Evolutionary conservation across 2,113 vertebrate genomes (phyloP).

Genomic region (Oophaga pumilio): DNA sequence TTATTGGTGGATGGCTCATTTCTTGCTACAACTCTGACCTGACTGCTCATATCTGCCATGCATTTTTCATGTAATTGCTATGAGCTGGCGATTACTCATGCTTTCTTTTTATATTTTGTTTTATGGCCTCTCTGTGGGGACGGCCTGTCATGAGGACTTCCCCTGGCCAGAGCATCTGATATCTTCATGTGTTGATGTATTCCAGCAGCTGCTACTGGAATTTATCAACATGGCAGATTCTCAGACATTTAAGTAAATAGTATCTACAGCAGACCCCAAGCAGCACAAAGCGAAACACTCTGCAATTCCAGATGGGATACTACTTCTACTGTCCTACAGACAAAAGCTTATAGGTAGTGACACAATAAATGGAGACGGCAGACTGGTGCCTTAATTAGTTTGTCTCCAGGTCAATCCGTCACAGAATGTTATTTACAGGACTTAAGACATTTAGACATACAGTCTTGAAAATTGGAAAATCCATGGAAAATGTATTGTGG

Average conservation of each 20-base stretch:
- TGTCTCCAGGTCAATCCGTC: conserved; percentile 26
- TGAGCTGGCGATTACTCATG: conserved; percentile 54
- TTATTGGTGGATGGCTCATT: conserved; percentile 30
- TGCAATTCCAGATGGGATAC: conserved; percentile 51
- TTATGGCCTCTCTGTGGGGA: conserved; percentile 57
- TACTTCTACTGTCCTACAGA: conserved; percentile 27
- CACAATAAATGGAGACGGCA: conserved; percentile 11
- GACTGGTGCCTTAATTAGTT: not conserved
- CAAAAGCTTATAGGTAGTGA: conserved; percentile 24
- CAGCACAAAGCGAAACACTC: conserved; percentile 34
- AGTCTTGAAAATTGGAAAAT: not conserved
- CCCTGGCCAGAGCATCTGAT: conserved; percentile 53
- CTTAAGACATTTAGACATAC: not conserved
- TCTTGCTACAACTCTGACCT: conserved; percentile 44
- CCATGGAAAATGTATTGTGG: not conserved
- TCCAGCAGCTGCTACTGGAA: conserved; percentile 59
- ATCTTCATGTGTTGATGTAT: conserved; percentile 56
- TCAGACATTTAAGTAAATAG: conserved; percentile 57
- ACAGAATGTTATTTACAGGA: not conserved
- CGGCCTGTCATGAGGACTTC: conserved; percentile 53
- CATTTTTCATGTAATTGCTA: conserved; percentile 51
- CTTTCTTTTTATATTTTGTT: conserved; percentile 45
- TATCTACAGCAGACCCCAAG: conserved; percentile 52
- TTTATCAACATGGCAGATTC: conserved; percentile 59
- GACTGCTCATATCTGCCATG: conserved; percentile 24